Percentiles rank a stretch among this genome's conserved stretches.
phyloP scores from a whole-genome alignment of 2,797 vertebrate genomes.

The Heterohyrax brucei region DNA sequence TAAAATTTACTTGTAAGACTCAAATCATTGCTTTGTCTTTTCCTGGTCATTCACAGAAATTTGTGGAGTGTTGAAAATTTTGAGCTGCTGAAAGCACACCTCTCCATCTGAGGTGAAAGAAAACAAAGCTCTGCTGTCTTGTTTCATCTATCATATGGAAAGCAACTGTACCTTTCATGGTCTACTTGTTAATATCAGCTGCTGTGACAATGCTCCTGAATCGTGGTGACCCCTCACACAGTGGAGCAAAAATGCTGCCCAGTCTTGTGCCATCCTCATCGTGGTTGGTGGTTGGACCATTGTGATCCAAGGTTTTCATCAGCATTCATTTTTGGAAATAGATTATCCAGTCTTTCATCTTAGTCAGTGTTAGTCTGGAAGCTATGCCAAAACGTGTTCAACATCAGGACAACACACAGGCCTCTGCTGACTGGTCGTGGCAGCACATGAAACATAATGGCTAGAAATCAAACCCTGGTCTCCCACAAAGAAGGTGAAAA shows the following conservation, averaged over 20 bases:
- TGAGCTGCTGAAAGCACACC: not conserved
- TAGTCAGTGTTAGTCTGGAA: not conserved
- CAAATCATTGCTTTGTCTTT: not conserved
- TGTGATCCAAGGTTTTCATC: not conserved
- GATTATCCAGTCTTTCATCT: not conserved
- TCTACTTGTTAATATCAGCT: not conserved
- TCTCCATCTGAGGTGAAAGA: not conserved
- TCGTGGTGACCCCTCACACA: not conserved
- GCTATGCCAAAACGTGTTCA: not conserved
- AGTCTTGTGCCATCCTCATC: not conserved
- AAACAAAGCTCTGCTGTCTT: not conserved
- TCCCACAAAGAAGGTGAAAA: not conserved
- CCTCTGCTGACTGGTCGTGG: not conserved
- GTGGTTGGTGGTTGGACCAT: not conserved
- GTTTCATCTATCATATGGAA: not conserved
- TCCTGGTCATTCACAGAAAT: not conserved
- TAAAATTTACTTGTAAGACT: not conserved
- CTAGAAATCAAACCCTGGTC: not conserved
- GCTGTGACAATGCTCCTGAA: not conserved
- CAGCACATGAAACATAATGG: not conserved
- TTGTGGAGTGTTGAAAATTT: not conserved
- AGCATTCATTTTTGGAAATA: no score
- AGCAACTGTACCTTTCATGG: not conserved
- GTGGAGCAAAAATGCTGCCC: not conserved
- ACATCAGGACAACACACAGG: not conserved